A percentile compares a stretch with the other conserved stretches of the same genome.
phyloP scores from a whole-genome alignment of 2,888 invertebrate genomes.

The Drosophila fungiperda region DNA sequence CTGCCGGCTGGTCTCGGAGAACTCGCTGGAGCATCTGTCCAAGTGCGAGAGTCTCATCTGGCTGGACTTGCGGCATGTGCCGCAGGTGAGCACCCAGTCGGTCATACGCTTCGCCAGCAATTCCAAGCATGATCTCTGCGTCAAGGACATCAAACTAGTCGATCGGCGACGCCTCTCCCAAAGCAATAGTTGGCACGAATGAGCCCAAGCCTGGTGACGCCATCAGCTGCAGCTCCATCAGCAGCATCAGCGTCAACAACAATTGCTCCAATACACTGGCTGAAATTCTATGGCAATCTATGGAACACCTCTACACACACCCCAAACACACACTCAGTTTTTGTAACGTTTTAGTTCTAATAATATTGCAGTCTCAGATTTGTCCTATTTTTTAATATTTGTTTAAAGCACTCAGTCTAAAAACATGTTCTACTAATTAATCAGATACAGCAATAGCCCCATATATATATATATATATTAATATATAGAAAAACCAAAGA shows the following conservation, averaged over 20 bases:
- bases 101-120: constrained; percentile 93
- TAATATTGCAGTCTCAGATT: constrained; percentile 4
- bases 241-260: background rate
- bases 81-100: constrained; percentile 92
- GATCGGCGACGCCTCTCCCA: constrained; percentile 82
- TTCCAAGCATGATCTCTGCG: constrained; percentile 91
- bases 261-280: background rate
- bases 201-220: constrained; percentile 30
- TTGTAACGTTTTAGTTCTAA: constrained; percentile 32
- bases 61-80: constrained; percentile 92
- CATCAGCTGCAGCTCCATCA: constrained; percentile 8
- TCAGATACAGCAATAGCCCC: constrained; percentile 31
- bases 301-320: constrained; percentile 1
- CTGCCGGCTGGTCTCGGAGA: constrained; percentile 93
- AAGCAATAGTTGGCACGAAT: constrained; percentile 60
- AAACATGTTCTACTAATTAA: background rate
- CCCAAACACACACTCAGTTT: constrained; percentile 14
- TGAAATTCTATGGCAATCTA: constrained; percentile 1
- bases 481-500: constrained; percentile 42
- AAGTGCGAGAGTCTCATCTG: constrained; percentile 90
- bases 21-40: constrained; percentile 92
- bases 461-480: background rate
- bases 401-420: constrained; percentile 23
- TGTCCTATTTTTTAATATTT: constrained; percentile 1
- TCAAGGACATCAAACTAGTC: constrained; percentile 92